Evolutionary conservation across 53 echinoderm and acorn worm genomes (phyloP), one percentile per base, ranked within the genome.

Genomic region (Apostichopus leukothele): DNA sequence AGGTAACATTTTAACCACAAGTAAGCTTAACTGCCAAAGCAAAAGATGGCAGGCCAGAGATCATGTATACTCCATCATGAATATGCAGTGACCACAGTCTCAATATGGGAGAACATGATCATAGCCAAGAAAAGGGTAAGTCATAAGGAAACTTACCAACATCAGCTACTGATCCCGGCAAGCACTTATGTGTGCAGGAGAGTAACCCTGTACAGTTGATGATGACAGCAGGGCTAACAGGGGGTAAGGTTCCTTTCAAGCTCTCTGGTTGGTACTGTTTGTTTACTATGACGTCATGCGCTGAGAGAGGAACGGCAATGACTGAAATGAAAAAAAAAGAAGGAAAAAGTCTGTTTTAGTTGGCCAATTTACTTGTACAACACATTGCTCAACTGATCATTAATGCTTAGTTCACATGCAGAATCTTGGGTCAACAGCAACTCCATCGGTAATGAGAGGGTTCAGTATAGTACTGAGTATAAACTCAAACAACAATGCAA

Each of bases 191-290:
- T 71, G 13, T 71, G 71, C 71, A 71, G 14, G 71, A n/a, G 18
- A 19, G 71, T 9, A 81, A 6, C 19, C 12, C 20, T 8, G 81
- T 54, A n/a, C 81, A 81, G 81, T 81, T 81, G 60, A 81, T 9
- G 54, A 59, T 23, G 18, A 81, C 81, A 21, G 10, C 19, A 0
- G 81, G 60, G 20, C 55, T 81, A 9, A 81, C 22, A 19, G 81
- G 6, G 14, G 71, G 14, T 19, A 18, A 13, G 14, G 71, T 71
- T 16, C 11, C 63, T 19, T n/a, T 19, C 13, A 71, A 18, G 20
- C 18, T 71, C 71, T 71, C 71, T 18, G 20, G 16, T 71, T 14
- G 20, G 18, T 16, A n/a, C 20, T 71, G n/a, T 6, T 6, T 19
- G 18, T 19, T 71, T 19, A 71, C 18, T 6, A 7, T 57, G 57